A percentile compares a stretch with the other conserved stretches of the same genome.
Conservation (phyloP, 2,113 vertebrate species). For the Columba livia region DNA sequence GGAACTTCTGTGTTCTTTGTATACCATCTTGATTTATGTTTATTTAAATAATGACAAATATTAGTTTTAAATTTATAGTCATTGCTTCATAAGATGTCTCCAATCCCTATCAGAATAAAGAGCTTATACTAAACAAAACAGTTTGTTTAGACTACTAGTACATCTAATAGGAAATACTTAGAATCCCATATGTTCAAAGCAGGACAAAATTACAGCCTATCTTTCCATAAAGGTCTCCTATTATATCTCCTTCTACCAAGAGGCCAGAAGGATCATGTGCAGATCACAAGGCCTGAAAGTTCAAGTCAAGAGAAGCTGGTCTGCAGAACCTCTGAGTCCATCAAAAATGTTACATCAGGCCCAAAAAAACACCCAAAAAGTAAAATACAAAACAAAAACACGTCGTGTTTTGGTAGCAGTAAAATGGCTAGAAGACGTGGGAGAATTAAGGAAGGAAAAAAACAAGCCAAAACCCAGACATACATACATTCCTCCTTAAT, state of each 20-base stretch:
- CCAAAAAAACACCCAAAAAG: neutral
- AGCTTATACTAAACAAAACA: slow-evolving; percentile 39
- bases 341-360: neutral
- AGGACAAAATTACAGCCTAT: neutral
- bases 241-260: neutral
- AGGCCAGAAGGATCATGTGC: neutral
- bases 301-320: neutral
- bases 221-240: neutral
- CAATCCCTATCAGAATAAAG: slow-evolving; percentile 35
- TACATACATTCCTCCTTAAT: neutral
- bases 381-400: neutral
- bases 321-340: neutral
- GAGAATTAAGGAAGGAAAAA: neutral
- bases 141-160: slow-evolving; percentile 25
- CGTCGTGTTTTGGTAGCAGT: neutral
- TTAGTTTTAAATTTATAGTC: slow-evolving; percentile 33
- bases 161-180: slow-evolving; percentile 21
- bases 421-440: fast-evolving
- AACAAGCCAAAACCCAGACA: neutral
- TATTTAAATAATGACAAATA: slow-evolving; percentile 53
- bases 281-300: neutral
- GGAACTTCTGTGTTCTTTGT: slow-evolving; percentile 1
- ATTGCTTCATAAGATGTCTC: slow-evolving; percentile 12
- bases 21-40: neutral
- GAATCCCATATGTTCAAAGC: slow-evolving; percentile 8